A percentile compares a stretch with the other conserved stretches of the same genome.
Evolutionary conservation across 2,888 invertebrate genomes (phyloP).

Genomic region (Lepidochrysops patricia): DNA sequence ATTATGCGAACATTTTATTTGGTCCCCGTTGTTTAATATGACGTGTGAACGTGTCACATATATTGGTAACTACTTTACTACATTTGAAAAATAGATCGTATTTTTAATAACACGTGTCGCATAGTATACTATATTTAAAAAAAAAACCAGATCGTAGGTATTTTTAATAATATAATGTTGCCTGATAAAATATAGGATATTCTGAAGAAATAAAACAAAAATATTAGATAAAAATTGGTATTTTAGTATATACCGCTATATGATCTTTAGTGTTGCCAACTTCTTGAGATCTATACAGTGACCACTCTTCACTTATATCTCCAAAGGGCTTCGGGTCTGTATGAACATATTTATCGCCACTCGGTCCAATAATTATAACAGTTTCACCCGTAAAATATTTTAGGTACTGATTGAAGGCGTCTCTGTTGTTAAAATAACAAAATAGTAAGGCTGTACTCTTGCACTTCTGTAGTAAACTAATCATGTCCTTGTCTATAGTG

Average conservation of each 20-base stretch:
- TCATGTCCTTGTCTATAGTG: constrained; percentile 45
- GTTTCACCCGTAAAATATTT: constrained; percentile 76
- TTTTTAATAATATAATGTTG: neutral
- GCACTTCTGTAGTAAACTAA: constrained; percentile 46
- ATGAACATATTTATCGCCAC: constrained; percentile 74
- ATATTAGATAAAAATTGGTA: neutral
- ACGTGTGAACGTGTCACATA: too few species aligned
- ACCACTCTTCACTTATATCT: constrained; percentile 74
- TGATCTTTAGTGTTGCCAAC: constrained; percentile 77
- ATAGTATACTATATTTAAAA: too few species aligned
- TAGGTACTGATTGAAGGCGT: constrained; percentile 81
- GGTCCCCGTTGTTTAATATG: too few species aligned
- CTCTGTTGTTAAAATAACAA: constrained; percentile 86
- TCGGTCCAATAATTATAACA: constrained; percentile 84
- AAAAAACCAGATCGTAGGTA: neutral
- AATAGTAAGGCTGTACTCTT: constrained; percentile 78
- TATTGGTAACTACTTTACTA: too few species aligned
- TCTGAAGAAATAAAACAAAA: neutral
- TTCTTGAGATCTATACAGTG: constrained; percentile 68
- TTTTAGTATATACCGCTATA: constrained; percentile 74
- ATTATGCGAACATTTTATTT: too few species aligned
- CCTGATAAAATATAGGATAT: too few species aligned
- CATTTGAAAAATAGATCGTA: too few species aligned
- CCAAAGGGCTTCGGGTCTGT: constrained; percentile 83
- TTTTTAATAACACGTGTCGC: too few species aligned